Evolutionary conservation across 2,888 invertebrate genomes (phyloP).

Genomic region (Torymus aiolomorphi): DNA sequence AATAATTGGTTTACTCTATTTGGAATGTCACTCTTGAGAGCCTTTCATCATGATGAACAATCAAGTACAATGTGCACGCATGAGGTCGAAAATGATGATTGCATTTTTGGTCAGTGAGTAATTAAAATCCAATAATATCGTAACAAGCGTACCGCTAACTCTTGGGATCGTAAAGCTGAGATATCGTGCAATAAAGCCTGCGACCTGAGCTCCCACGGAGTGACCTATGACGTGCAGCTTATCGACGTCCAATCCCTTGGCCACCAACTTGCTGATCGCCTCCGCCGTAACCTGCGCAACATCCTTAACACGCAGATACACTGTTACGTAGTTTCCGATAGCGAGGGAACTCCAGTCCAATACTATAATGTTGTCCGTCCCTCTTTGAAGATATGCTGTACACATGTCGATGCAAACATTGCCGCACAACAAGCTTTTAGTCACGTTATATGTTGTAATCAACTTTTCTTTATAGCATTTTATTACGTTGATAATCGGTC

Average conservation of each 20-base stretch:
- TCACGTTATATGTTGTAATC: too few relatives aligned
- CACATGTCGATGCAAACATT: too few relatives aligned
- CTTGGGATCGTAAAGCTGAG: slow-evolving; percentile 59
- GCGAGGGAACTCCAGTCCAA: slow-evolving; percentile 67
- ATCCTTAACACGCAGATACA: slow-evolving; percentile 40
- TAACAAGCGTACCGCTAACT: slow-evolving; percentile 64
- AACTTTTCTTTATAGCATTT: too few relatives aligned
- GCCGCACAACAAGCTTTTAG: too few relatives aligned
- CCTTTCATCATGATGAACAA: too few relatives aligned
- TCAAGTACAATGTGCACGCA: too few relatives aligned
- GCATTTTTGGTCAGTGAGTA: too few relatives aligned
- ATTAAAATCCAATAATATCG: not conserved
- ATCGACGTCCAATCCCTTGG: slow-evolving; percentile 58
- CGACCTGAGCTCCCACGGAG: slow-evolving; percentile 67
- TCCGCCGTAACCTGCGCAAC: slow-evolving; percentile 60
- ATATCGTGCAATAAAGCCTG: slow-evolving; percentile 61
- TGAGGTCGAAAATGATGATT: too few relatives aligned
- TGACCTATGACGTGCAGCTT: slow-evolving; percentile 65
- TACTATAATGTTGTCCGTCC: slow-evolving; percentile 63
- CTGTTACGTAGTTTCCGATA: slow-evolving; percentile 58
- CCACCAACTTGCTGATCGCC: slow-evolving; percentile 56
- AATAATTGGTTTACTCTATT: too few relatives aligned
- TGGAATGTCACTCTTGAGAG: too few relatives aligned
- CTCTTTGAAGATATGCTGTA: slow-evolving; percentile 63
- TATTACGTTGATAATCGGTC: too few relatives aligned